phyloP scores from a whole-genome alignment of 2,113 vertebrate genomes.

The Dipodomys stephensi region DNA sequence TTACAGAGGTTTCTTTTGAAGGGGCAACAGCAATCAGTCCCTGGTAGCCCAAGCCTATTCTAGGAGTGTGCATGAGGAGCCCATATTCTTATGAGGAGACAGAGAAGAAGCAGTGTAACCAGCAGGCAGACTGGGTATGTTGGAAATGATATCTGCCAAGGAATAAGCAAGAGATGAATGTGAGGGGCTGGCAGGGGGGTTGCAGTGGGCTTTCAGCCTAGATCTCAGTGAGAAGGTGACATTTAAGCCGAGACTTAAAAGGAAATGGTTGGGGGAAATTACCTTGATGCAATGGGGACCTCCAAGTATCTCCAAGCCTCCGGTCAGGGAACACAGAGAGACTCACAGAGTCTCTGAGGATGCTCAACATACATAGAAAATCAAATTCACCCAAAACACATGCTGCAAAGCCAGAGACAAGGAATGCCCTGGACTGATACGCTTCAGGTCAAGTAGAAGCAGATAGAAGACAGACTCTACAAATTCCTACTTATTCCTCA shows the following conservation, averaged over 20 bases:
- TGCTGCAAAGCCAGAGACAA: not conserved
- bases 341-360: not conserved
- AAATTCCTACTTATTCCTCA: not conserved
- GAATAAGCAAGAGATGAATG: not conserved
- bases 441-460: not conserved
- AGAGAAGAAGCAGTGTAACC: not conserved
- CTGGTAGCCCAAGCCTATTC: not conserved
- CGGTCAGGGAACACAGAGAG: not conserved
- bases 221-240: slow-evolving; percentile 2
- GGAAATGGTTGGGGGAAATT: not conserved
- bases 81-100: not conserved
- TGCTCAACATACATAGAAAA: not conserved
- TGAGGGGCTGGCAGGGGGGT: not conserved
- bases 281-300: not conserved
- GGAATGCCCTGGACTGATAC: not conserved
- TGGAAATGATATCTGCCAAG: slow-evolving; percentile 19
- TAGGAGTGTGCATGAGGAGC: not conserved
- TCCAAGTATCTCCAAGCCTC: not conserved
- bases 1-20: too few relatives aligned
- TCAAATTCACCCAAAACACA: not conserved
- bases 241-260: slow-evolving; percentile 41
- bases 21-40: not conserved
- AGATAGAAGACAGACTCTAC: not conserved
- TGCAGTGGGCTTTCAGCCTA: not conserved
- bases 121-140: not conserved